Conservation (phyloP, 2,797 vertebrate genomes). For the Delichon dasypus region DNA sequence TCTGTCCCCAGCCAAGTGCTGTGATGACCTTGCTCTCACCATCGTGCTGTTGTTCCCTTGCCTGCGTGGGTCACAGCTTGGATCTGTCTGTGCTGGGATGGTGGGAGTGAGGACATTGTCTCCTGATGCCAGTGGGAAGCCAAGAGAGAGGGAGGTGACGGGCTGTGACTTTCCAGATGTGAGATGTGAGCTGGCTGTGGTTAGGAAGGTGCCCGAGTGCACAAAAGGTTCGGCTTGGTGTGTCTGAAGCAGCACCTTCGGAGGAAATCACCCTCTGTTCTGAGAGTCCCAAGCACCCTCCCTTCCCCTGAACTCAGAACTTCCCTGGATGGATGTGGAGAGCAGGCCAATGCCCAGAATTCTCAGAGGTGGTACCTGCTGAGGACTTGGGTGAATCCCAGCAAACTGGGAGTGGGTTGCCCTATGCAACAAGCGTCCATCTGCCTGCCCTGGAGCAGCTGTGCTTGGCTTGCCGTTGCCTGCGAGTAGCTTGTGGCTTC, state of each 20-base stretch:
- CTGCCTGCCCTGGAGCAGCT: neutral
- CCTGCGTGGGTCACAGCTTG: neutral
- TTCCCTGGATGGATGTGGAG: neutral
- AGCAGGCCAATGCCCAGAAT: neutral
- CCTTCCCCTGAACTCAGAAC: neutral
- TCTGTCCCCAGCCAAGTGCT: neutral
- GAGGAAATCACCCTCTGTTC: neutral
- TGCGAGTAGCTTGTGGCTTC: neutral
- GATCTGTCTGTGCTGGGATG: neutral
- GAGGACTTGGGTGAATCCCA: neutral
- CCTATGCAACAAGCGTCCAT: neutral
- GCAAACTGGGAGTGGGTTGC: neutral
- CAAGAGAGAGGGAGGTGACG: neutral
- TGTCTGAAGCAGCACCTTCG: neutral
- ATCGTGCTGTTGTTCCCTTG: neutral
- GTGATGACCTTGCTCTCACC: neutral
- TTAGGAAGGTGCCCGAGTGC: neutral
- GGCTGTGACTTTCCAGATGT: neutral
- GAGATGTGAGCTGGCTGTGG: neutral
- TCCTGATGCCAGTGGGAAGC: neutral
- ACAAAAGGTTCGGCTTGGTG: neutral
- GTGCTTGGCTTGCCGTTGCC: neutral
- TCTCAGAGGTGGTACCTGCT: neutral
- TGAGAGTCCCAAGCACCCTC: neutral
- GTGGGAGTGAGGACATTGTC: neutral